Conservation (phyloP, 2,888 invertebrate species). For the Sinohyriopsis cumingii region DNA sequence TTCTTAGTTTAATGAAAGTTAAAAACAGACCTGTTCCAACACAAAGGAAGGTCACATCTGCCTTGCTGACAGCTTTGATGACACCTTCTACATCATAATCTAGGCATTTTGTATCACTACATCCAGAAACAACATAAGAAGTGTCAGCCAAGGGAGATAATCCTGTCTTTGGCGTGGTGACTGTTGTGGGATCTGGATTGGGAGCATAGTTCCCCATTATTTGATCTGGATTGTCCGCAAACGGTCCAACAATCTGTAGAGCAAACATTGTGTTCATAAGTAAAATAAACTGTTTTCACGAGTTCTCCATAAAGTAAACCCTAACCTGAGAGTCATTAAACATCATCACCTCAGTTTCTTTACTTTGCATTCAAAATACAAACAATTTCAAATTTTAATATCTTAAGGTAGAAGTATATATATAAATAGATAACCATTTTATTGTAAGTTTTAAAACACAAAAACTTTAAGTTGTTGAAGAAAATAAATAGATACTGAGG, state of each 20-base stretch:
- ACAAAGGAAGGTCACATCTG: conserved; percentile 61
- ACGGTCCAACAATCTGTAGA: conserved; percentile 66
- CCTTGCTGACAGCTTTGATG: conserved; percentile 41
- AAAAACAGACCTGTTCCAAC: conserved; percentile 60
- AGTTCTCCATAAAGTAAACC: too few species aligned
- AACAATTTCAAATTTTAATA: too few species aligned
- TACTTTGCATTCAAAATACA: too few species aligned
- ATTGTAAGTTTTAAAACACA: too few species aligned
- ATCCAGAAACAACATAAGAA: conserved; percentile 48
- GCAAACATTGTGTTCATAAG: neutral
- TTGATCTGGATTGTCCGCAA: conserved; percentile 58
- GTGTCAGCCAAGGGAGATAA: conserved; percentile 42
- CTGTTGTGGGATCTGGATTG: conserved; percentile 42
- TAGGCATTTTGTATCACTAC: conserved; percentile 49
- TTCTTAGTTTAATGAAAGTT: too few species aligned
- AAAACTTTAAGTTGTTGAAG: too few species aligned
- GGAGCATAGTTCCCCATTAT: conserved; percentile 65
- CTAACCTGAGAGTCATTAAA: too few species aligned
- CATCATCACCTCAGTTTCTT: too few species aligned
- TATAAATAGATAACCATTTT: too few species aligned
- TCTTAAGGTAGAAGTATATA: too few species aligned
- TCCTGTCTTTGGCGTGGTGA: conserved; percentile 55
- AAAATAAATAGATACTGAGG: too few species aligned
- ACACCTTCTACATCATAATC: conserved; percentile 45
- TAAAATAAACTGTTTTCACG: too few species aligned